Evolutionary conservation across 2,888 invertebrate genomes (phyloP), one percentile per base, ranked within the genome.

Genomic region (Malacosoma neustria): DNA sequence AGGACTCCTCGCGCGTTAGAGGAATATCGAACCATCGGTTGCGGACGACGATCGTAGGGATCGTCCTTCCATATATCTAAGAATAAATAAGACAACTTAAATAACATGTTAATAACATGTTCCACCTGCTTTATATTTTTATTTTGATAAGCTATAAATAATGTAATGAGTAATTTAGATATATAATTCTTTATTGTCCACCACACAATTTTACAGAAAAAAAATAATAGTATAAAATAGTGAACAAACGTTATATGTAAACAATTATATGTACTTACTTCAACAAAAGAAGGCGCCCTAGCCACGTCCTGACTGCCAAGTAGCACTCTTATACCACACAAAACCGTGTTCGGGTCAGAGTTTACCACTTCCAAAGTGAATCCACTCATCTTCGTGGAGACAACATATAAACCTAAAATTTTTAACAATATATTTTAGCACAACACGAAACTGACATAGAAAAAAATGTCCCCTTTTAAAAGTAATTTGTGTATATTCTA

Each of bases 1-100:
- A 80, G 37, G 96, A 95, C 73, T 99, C 98, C 58, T 98, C 98
- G 33, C 97, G 88, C 0, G 97, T 96, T 47, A 99, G 87, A 0
- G 98, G 98, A 49, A 99, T 91, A 69, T 99, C 98, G 63, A 94
- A 97, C 98, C 98, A 99, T 9, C 99, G 90, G 51, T 92, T 92
- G 15, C 95, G 89, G 0, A 90, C 89, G 2, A 93, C 87, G 4
- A 88, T 84, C 1, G 94, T 93, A 7, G 89, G 89, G n/a, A 94
- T 86, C 3, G 89, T 88, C 50, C 96, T 87, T 3, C 94, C 94
- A 61, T 92, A 91, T 1, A 93, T 75, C 89, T 89, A 22, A n/a
- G n/a, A n/a, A n/a, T n/a, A n/a, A n/a, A n/a, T n/a, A n/a, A n/a
- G n/a, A n/a, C n/a, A n/a, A n/a, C n/a, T n/a, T n/a, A n/a, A n/a